Base-by-base conservation (phyloP, 2,888 invertebrate species). In the Protophormia terraenovae region DNA sequence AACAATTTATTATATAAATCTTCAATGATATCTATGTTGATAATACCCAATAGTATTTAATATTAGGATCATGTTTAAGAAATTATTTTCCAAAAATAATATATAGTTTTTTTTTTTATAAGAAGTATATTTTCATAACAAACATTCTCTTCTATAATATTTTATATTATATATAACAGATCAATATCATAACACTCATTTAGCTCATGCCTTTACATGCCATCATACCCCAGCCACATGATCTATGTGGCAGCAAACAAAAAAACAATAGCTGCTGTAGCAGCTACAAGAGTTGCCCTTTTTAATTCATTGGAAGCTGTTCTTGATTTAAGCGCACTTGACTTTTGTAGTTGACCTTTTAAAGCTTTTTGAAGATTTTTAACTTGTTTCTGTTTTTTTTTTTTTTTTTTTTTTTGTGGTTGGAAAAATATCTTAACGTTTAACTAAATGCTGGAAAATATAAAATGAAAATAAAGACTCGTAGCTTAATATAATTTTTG, bases 261-360 rank as follows among this genome's bases (percentile, higher is more conserved):
- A 4, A 66, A 3, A 19, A 35, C 29, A 29, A 4, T 41, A 6
- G 47, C 47, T 69, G 55, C 50, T 12, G 0, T 22, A 10, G 16
- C 53, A 27, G 73, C 80, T 35, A 8, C 5, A 35, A 19, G 5
- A 14, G 78, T 64, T 85, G 82, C 75, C 85, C 85, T 85, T 83
- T 84, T 72, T 60, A 82, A 73, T 85, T 85, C 85, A 66, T 78
- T 85, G 82, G 85, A 85, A 85, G 85, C 82, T 85, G 85, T 85
- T 85, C 85, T 82, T 73, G 82, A 78, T 85, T 82, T 85, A 82
- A 85, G 85, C 85, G 85, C 85, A 85, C 85, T 85, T 85, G 85
- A 85, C 85, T 85, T 79, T 75, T 78, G n/a, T 29, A 41, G 64
- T 79, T 85, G 85, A 85, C 82, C 85, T 85, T 79, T 80, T 16